phyloP scores from a whole-genome alignment of 1,140 invertebrate genomes.

The Odontomachus brunneus region DNA sequence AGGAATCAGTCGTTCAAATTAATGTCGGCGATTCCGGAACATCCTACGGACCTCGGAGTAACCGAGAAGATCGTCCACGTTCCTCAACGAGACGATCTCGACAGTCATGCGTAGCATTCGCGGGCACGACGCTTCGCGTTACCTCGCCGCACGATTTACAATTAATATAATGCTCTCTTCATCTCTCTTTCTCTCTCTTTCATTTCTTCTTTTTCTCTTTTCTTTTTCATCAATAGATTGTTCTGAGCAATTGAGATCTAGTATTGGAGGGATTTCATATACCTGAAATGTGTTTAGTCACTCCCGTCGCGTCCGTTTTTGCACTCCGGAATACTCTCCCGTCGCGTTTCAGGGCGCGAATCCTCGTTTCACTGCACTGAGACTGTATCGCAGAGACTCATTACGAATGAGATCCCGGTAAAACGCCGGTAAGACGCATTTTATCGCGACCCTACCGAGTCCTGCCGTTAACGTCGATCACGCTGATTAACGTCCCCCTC shows the following conservation, averaged over 20 bases:
- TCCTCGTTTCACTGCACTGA: constrained; percentile 21
- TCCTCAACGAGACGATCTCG: constrained; percentile 48
- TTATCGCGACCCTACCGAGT: not conserved
- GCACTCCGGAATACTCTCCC: constrained; percentile 9
- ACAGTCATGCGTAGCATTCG: constrained; percentile 43
- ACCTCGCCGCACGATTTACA: constrained; percentile 58
- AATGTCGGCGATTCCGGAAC: constrained; percentile 12
- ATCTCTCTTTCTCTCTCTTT: constrained; percentile 22
- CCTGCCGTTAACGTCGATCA: constrained; percentile 13
- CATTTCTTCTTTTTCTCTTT: constrained; percentile 24
- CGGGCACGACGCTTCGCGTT: constrained; percentile 51
- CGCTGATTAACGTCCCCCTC: not conserved
- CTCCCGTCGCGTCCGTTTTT: constrained; percentile 35
- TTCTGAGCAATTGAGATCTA: constrained; percentile 82
- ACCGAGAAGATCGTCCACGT: constrained; percentile 15
- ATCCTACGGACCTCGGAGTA: constrained; percentile 11
- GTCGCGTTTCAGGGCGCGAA: constrained; percentile 31
- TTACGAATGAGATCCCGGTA: not conserved
- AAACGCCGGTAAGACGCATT: not conserved
- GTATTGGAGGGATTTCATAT: constrained; percentile 80
- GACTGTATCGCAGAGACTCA: not conserved
- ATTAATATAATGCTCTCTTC: constrained; percentile 63
- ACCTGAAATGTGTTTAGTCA: constrained; percentile 74
- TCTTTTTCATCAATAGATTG: constrained; percentile 70
- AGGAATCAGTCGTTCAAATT: constrained; percentile 21